Conservation (phyloP, 1,140 invertebrate species). For the Caenorhabditis briggsae region DNA sequence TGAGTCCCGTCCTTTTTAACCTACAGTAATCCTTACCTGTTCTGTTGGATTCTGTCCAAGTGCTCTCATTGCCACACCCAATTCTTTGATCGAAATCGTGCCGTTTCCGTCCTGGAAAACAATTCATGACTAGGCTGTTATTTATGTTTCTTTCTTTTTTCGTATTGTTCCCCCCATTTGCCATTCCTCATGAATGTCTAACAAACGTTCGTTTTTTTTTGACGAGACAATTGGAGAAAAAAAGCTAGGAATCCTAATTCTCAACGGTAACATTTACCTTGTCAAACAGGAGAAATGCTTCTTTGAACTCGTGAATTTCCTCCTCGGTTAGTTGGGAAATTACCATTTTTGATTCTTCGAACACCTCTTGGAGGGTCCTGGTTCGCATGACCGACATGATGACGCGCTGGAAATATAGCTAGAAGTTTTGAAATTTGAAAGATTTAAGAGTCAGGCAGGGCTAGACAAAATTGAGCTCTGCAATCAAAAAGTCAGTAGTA, state of each 20-base stretch:
- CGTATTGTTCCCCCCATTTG: too few species aligned
- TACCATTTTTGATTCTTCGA: slow-evolving; percentile 58
- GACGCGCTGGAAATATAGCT: slow-evolving; percentile 20
- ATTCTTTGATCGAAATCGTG: slow-evolving; percentile 97
- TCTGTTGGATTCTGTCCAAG: slow-evolving; percentile 99
- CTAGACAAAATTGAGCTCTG: too few species aligned
- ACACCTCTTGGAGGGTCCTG: slow-evolving; percentile 52
- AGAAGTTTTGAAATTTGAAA: too few species aligned
- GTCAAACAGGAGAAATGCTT: slow-evolving; percentile 80
- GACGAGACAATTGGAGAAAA: too few species aligned
- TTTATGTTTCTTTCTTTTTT: not conserved
- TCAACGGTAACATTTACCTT: not conserved
- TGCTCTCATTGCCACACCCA: slow-evolving; percentile 98
- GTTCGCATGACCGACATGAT: slow-evolving; percentile 36
- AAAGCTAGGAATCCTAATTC: not conserved
- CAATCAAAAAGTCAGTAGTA: too few species aligned
- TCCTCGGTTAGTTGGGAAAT: slow-evolving; percentile 65
- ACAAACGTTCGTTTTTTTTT: too few species aligned
- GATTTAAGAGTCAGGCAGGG: too few species aligned
- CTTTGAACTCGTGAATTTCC: slow-evolving; percentile 88
- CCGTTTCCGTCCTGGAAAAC: slow-evolving; percentile 90
- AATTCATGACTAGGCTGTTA: not conserved
- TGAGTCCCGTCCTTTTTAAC: not conserved
- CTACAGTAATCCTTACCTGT: slow-evolving; percentile 81
- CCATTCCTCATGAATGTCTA: too few species aligned